These are phyloP conservation scores for Cyanistes caeruleus DNA, from an alignment of 2,113 vertebrate genomes.

Conservation along the genomic window DNA sequence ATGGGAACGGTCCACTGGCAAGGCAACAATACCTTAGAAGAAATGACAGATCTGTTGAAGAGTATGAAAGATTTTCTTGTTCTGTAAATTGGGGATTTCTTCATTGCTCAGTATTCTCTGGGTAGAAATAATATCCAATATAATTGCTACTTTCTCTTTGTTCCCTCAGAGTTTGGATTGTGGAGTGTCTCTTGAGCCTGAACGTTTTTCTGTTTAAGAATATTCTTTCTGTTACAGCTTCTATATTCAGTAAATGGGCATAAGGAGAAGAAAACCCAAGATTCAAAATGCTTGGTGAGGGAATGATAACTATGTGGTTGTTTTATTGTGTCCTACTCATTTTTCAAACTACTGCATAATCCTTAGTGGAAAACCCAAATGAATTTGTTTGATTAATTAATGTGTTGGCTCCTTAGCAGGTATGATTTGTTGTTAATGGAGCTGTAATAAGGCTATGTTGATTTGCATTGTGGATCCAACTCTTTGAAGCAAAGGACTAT, in stretches of 20 bases:
- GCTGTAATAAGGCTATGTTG: not conserved
- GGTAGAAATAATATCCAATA: not conserved
- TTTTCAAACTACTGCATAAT: constrained; percentile 11
- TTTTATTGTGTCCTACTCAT: not conserved
- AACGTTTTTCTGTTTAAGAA: not conserved
- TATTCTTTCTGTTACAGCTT: not conserved
- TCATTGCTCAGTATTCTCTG: not conserved
- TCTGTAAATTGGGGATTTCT: not conserved
- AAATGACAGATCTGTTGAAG: not conserved
- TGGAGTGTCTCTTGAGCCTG: not conserved
- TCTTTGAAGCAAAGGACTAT: constrained; percentile 1
- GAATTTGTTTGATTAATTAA: constrained; percentile 24
- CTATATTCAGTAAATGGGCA: not conserved
- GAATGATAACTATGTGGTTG: not conserved
- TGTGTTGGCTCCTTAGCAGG: not conserved
- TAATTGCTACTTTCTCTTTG: not conserved
- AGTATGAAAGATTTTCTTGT: constrained; percentile 23
- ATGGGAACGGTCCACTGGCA: not conserved
- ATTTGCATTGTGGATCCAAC: not conserved
- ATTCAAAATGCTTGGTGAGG: not conserved
- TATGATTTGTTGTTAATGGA: constrained; percentile 21
- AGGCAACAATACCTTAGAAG: not conserved
- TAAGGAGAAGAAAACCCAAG: not conserved
- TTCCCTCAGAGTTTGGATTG: not conserved
- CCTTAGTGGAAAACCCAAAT: not conserved